Evolutionary conservation across 2,113 vertebrate genomes (phyloP), one percentile per base, ranked within the genome.

Genomic region (Phoenicopterus ruber): DNA sequence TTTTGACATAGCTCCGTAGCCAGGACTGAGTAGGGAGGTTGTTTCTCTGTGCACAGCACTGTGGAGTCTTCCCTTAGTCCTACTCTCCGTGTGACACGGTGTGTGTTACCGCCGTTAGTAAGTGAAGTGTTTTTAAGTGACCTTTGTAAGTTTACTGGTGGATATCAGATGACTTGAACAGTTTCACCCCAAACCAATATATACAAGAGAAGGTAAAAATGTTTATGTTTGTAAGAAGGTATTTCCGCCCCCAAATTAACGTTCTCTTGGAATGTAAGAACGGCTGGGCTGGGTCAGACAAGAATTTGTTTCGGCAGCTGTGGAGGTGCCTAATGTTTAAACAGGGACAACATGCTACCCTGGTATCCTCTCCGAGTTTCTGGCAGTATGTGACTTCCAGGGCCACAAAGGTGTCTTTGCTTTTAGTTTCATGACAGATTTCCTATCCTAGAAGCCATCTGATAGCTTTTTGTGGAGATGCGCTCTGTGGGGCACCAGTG

Each of bases 41-140:
- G 17, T 31, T 67, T 36, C 40, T 58, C 34, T 87, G 16, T 58
- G 62, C 34, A 20, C 19, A 66, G 24, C 31, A 49, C 36, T 4
- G 2, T 22, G 38, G 34, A 24, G 8, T 57, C 17, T 79, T 78
- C 34, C 46, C 11, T 54, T 28, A 13, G 25, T 49, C 61, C 31
- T 70, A 0, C 25, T 11, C 47, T 17, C 46, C 1, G 1, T 18
- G 31, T 44, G 54, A 19, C 21, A 5, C 1, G 1, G 32, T 15
- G 13, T 44, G 13, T 31, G 8, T 67, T 79, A 25, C 21, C 4
- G 7, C 22, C 3, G 0, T 46, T 86, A 40, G 6, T 10, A 40
- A 63, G 24, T 40, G 38, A 86, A 42, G 25, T 26, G 28, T 34
- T 93, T 81, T 54, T 34, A 62, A 46, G 44, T 61, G 40, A 44